phyloP scores from a whole-genome alignment of 1,140 invertebrate species.

The Stegodyphus dumicola region DNA sequence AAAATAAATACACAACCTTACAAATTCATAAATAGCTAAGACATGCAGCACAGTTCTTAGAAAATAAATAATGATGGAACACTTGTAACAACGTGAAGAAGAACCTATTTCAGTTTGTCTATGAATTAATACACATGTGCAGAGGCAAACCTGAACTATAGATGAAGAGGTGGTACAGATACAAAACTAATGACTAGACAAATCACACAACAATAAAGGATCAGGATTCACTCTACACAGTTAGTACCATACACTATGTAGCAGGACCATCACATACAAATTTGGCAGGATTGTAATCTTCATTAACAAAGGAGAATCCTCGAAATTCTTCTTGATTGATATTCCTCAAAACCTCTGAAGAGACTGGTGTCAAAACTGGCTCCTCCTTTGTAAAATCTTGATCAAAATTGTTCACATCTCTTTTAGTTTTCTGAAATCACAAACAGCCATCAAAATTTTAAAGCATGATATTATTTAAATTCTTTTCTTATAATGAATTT shows the following conservation, averaged over 20 bases:
- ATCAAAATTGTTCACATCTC: slow-evolving; percentile 98
- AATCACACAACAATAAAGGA: slow-evolving; percentile 46
- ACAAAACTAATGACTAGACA: slow-evolving; percentile 61
- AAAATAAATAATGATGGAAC: slow-evolving; percentile 56
- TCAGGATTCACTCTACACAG: slow-evolving; percentile 15
- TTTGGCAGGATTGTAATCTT: slow-evolving; percentile 85
- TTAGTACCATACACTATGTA: slow-evolving; percentile 52
- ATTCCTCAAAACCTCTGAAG: slow-evolving; percentile 86
- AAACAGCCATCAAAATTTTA: neutral
- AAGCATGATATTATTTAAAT: too few relatives aligned
- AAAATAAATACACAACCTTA: slow-evolving; percentile 57
- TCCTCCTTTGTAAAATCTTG: slow-evolving; percentile 99
- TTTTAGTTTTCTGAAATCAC: slow-evolving; percentile 87
- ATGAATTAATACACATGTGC: slow-evolving; percentile 50
- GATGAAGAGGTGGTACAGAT: slow-evolving; percentile 55
- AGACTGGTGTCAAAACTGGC: slow-evolving; percentile 92
- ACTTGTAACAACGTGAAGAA: slow-evolving; percentile 30
- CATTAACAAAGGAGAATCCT: slow-evolving; percentile 97
- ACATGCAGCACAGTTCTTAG: slow-evolving; percentile 33
- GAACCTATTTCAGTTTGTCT: slow-evolving; percentile 37
- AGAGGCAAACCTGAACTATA: slow-evolving; percentile 41
- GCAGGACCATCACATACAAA: slow-evolving; percentile 66
- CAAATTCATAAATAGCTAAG: slow-evolving; percentile 48
- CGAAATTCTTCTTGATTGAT: slow-evolving; percentile 98
- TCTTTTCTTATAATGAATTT: too few relatives aligned